phyloP scores from a whole-genome alignment of 2,113 vertebrate species.

The Sceloporus tristichus region DNA sequence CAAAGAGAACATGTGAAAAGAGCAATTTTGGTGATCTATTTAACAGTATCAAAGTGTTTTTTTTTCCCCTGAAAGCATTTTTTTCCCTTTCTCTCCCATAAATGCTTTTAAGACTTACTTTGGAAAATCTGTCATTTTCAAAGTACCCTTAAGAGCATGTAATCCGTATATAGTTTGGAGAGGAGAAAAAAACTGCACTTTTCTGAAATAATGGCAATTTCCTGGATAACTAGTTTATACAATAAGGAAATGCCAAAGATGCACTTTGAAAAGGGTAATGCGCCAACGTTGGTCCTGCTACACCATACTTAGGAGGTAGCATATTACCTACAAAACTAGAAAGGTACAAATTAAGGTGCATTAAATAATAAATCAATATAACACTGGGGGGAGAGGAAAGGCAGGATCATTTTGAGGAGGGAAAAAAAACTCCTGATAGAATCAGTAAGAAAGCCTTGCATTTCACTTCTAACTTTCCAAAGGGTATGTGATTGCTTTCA shows the following conservation, averaged over 20 bases:
- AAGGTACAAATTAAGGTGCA: constrained; percentile 56
- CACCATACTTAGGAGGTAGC: constrained; percentile 24
- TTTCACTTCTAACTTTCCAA: constrained; percentile 22
- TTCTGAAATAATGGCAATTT: constrained; percentile 79
- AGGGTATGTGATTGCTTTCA: background rate
- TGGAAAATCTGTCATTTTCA: constrained; percentile 72
- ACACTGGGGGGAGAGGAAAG: background rate
- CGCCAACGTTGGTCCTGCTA: constrained; percentile 48
- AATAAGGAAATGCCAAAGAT: constrained; percentile 73
- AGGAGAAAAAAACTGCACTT: constrained; percentile 64
- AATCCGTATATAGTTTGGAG: constrained; percentile 72
- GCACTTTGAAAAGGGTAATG: constrained; percentile 63
- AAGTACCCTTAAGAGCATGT: constrained; percentile 74
- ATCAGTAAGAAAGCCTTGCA: background rate
- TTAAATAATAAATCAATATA: constrained; percentile 58
- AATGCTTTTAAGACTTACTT: constrained; percentile 77
- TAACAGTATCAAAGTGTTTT: constrained; percentile 65
- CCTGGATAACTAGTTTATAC: constrained; percentile 78
- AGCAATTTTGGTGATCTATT: constrained; percentile 69
- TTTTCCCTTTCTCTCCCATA: constrained; percentile 42
- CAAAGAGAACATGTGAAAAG: constrained; percentile 52
- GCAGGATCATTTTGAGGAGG: background rate
- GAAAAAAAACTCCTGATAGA: background rate
- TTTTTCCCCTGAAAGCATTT: constrained; percentile 55
- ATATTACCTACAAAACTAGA: constrained; percentile 49